phyloP scores from a whole-genome alignment of 2,888 invertebrate species.

The Macaria notata region DNA sequence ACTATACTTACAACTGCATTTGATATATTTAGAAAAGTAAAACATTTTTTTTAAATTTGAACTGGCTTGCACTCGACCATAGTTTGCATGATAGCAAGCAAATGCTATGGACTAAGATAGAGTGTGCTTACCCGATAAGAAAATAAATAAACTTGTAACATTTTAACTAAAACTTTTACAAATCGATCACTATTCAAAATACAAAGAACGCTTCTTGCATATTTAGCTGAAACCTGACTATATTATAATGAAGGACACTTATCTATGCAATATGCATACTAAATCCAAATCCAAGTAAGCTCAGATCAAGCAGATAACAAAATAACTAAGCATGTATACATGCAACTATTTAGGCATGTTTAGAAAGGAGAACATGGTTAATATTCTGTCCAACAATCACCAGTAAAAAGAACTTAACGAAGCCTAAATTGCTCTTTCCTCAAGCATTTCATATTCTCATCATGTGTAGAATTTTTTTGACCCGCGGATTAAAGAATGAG shows the following conservation, averaged over 20 bases:
- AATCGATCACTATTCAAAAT: too few species aligned
- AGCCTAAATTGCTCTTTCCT: slow-evolving; percentile 60
- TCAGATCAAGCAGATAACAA: slow-evolving; percentile 17
- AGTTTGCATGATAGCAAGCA: too few species aligned
- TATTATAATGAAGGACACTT: slow-evolving; percentile 10
- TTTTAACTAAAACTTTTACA: too few species aligned
- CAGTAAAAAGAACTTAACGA: slow-evolving; percentile 46
- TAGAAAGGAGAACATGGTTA: slow-evolving; percentile 63
- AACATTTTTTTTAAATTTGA: too few species aligned
- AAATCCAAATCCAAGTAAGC: slow-evolving; percentile 1
- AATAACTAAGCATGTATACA: slow-evolving; percentile 17
- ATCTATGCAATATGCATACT: slow-evolving; percentile 16
- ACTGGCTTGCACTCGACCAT: too few species aligned
- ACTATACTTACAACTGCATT: too few species aligned
- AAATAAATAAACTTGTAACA: too few species aligned
- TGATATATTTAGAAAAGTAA: too few species aligned
- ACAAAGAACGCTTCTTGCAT: slow-evolving; percentile 3
- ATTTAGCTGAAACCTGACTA: slow-evolving; percentile 2
- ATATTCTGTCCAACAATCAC: slow-evolving; percentile 49
- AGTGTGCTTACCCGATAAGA: too few species aligned
- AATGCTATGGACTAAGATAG: too few species aligned
- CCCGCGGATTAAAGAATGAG: slow-evolving; percentile 62
- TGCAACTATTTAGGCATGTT: slow-evolving; percentile 42
- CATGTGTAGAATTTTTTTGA: slow-evolving; percentile 63
- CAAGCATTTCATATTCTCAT: slow-evolving; percentile 57